Evolutionary conservation across 2,888 invertebrate species (phyloP).

Genomic region (Helleia helle): DNA sequence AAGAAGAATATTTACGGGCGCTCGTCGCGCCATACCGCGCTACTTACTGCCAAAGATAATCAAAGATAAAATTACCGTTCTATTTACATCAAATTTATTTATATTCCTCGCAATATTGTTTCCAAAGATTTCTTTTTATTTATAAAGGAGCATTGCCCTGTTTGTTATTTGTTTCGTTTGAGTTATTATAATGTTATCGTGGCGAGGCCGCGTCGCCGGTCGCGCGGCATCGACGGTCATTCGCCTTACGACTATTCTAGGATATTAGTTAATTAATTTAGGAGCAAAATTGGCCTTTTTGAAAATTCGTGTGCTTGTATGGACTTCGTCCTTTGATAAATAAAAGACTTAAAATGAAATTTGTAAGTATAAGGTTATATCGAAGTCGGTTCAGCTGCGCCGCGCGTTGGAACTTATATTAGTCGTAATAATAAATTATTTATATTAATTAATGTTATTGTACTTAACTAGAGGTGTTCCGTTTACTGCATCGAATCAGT

Average conservation of each 20-base stretch:
- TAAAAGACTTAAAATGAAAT: conserved; percentile 68
- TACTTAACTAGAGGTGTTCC: conserved; percentile 31
- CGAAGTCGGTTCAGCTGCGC: conserved; percentile 12
- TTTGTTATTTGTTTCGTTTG: neutral
- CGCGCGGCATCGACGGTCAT: no score
- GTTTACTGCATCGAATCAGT: conserved; percentile 1
- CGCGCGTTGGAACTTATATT: conserved; percentile 11
- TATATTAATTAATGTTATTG: conserved; percentile 26
- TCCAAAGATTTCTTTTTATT: conserved; percentile 37
- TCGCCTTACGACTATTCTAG: conserved; percentile 20
- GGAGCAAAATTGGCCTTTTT: conserved; percentile 54
- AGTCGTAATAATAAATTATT: conserved; percentile 26
- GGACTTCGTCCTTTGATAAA: conserved; percentile 57
- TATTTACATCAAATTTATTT: conserved; percentile 9
- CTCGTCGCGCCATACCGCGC: no score
- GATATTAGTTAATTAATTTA: conserved; percentile 23
- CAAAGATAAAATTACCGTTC: conserved; percentile 27
- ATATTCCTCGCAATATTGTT: conserved; percentile 30
- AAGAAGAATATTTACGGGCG: no score
- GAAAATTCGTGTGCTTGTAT: conserved; percentile 55
- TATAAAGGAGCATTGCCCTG: neutral
- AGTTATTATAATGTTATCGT: neutral
- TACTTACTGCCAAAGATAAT: conserved; percentile 41
- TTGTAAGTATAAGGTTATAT: conserved; percentile 32
- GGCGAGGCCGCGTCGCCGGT: no score